phyloP scores from a whole-genome alignment of 2,888 invertebrate genomes.

The Syrphus vitripennis region DNA sequence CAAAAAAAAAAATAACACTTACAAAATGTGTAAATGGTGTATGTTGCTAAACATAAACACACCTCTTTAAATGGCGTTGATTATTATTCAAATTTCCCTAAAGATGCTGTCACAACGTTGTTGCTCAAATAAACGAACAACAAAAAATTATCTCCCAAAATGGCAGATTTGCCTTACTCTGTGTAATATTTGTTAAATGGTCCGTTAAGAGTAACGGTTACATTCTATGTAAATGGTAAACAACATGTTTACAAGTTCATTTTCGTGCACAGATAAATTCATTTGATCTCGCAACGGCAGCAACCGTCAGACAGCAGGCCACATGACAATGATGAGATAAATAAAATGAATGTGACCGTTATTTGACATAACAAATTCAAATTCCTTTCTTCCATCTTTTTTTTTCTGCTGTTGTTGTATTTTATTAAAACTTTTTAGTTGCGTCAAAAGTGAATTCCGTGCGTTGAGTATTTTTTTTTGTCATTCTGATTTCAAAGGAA shows the following conservation, averaged over 20 bases:
- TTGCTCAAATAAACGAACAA: not conserved
- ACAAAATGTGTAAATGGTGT: too few relatives aligned
- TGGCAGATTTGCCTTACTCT: not conserved
- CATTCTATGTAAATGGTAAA: not conserved
- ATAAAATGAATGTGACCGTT: constrained; percentile 26
- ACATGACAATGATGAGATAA: not conserved
- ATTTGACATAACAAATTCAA: not conserved
- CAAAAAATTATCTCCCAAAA: not conserved
- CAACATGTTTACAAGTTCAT: constrained; percentile 19
- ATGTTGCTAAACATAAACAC: too few relatives aligned
- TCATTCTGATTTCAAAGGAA: not conserved
- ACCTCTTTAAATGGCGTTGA: not conserved
- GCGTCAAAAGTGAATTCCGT: not conserved
- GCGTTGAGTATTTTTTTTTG: not conserved
- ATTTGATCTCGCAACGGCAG: constrained; percentile 2
- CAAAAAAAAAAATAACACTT: too few relatives aligned
- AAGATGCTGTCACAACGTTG: not conserved
- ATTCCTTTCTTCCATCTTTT: not conserved
- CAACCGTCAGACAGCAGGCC: too few relatives aligned
- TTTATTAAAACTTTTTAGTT: not conserved
- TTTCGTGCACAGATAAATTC: constrained; percentile 13
- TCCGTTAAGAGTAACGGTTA: not conserved
- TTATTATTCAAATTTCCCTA: not conserved
- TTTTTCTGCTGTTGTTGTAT: not conserved
- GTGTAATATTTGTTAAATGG: constrained; percentile 18